Evolutionary conservation across 2,797 vertebrate species (phyloP).

Genomic region (Morus bassanus): DNA sequence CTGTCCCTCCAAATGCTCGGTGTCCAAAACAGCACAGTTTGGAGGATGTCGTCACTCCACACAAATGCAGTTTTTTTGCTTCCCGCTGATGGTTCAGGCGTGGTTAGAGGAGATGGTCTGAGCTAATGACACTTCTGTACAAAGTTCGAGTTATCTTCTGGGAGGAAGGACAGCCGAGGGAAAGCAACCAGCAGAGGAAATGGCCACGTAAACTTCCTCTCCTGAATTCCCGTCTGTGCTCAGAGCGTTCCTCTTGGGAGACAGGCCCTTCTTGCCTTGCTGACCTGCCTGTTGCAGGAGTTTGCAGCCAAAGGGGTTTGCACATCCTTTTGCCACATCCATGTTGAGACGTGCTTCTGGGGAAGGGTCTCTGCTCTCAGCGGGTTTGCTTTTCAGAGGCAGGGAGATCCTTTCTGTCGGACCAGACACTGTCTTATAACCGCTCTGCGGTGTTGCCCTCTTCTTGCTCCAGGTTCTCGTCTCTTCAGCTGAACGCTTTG

Average conservation of each 20-base stretch:
- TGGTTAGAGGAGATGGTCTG: background rate
- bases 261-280: background rate
- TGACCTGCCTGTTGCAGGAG: background rate
- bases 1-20: background rate
- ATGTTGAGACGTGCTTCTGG: accelerated
- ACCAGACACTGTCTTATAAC: background rate
- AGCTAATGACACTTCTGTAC: background rate
- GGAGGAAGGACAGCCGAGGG: background rate
- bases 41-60: background rate
- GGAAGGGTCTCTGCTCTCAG: background rate
- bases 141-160: background rate
- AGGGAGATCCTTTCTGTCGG: background rate
- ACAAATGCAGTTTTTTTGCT: background rate
- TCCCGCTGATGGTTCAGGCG: background rate
- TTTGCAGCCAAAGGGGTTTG: background rate
- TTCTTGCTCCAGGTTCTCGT: background rate
- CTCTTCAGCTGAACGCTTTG: background rate
- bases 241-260: accelerated
- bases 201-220: background rate
- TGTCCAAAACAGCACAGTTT: background rate
- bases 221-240: accelerated
- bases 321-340: accelerated
- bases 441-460: background rate
- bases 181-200: background rate
- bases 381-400: background rate